Base-by-base conservation (phyloP, 1,140 invertebrate genomes). In the Diachasma alloeum region DNA sequence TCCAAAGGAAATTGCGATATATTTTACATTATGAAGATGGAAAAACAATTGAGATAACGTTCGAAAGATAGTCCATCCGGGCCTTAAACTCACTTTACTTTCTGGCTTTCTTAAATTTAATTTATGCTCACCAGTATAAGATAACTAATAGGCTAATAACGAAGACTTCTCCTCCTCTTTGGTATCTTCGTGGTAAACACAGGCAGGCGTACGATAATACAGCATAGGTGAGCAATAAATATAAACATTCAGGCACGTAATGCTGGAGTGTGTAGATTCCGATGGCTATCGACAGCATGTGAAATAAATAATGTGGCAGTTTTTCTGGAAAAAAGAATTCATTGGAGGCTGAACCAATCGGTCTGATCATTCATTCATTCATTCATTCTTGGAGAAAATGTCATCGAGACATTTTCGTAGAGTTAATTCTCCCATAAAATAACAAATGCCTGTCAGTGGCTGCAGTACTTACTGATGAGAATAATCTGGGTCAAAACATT, bases 191-290 rank as follows among this genome's bases (percentile, higher is more conserved):
- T 39, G 83, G 83, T 68, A 87, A 72, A 39, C 79, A 68, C 66
- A 90, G 78, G 67, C 80, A 78, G 19, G 81, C n/a, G 39, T 88
- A 89, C 15, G 86, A 89, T 67, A 85, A 5, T 63, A 81, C 68
- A 42, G 80, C 74, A 75, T 87, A 86, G 70, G 81, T 68, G 78
- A 85, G 46, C 19, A 90, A 79, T 44, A 85, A 74, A 74, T 82
- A 79, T 42, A 88, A 81, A 74, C 86, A 85, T 80, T 90, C 87
- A 39, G 79, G 69, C 24, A 83, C 87, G 75, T 89, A 90, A 78
- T 85, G 74, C 26, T 85, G 79, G 5, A 89, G 73, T 24, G 86
- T 81, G 69, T 76, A 84, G 11, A 88, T 76, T 6, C 88, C 88
- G 63, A 83, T 83, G 0, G 85, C 31, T 10, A 81, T 81, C 59